These are phyloP conservation scores for Aviceda leuphotes DNA, from an alignment of 2,797 vertebrate genomes.

Conservation along the genomic window DNA sequence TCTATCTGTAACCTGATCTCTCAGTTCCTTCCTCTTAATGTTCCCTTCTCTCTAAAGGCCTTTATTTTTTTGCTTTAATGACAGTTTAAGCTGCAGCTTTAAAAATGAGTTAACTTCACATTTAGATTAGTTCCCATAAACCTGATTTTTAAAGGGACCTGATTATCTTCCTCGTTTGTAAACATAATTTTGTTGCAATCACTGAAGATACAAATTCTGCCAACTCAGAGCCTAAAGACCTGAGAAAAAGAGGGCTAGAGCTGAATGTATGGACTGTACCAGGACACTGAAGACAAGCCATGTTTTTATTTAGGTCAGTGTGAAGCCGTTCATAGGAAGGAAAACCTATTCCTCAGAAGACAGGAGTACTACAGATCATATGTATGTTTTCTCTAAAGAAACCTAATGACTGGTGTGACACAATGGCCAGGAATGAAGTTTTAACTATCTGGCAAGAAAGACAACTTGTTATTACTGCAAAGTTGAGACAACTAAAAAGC, in stretches of 20 bases:
- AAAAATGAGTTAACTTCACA: slow-evolving; percentile 55
- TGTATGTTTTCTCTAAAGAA: background rate
- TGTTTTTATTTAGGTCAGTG: background rate
- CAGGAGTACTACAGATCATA: background rate
- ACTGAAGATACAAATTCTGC: background rate
- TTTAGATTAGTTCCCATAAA: slow-evolving; percentile 58
- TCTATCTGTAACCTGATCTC: slow-evolving; percentile 7
- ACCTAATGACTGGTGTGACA: background rate
- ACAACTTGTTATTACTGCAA: background rate
- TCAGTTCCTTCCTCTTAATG: slow-evolving; percentile 22
- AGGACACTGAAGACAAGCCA: background rate
- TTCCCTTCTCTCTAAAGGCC: slow-evolving; percentile 9
- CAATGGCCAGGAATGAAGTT: background rate
- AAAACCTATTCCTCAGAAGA: background rate
- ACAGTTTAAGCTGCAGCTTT: slow-evolving; percentile 51
- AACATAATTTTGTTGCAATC: slow-evolving; percentile 11
- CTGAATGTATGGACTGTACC: background rate
- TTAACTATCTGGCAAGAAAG: background rate
- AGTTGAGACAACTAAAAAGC: background rate
- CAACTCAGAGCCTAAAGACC: background rate
- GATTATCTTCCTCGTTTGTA: slow-evolving; percentile 21
- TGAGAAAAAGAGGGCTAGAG: background rate
- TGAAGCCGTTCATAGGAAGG: background rate
- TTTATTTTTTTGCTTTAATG: slow-evolving; percentile 42
- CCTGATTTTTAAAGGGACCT: slow-evolving; percentile 40